phyloP scores from a whole-genome alignment of 30 jellyfish, hydroid and myxozoan genomes.

The Catostylus mosaicus region DNA sequence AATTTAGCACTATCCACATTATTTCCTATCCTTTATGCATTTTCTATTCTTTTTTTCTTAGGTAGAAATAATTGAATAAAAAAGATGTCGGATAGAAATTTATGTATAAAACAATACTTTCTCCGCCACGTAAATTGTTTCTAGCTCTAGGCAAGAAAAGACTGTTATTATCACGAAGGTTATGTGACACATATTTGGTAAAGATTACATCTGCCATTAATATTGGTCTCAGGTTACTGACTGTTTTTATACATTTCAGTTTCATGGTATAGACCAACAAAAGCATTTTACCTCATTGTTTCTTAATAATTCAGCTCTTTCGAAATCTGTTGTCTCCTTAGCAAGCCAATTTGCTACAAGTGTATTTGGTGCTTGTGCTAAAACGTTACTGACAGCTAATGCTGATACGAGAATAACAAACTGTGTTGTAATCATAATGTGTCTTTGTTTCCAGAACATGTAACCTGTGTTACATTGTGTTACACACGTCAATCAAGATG shows the following conservation, averaged over 20 bases:
- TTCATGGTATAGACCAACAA: neutral
- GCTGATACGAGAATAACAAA: constrained; percentile 7
- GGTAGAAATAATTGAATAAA: too few species aligned
- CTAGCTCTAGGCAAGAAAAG: too few species aligned
- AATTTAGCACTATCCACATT: too few species aligned
- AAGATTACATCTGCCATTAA: too few species aligned
- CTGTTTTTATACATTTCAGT: neutral
- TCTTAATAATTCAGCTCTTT: constrained; percentile 19
- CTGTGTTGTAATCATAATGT: neutral
- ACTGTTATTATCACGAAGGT: too few species aligned
- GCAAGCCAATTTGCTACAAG: constrained; percentile 48
- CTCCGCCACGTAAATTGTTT: too few species aligned
- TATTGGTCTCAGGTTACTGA: too few species aligned
- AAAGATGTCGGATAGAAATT: too few species aligned
- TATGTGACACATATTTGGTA: too few species aligned
- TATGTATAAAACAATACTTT: too few species aligned
- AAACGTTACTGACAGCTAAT: neutral
- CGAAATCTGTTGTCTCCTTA: constrained; percentile 25
- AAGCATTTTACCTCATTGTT: constrained; percentile 21
- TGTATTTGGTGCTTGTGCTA: constrained; percentile 17
- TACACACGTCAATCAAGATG: neutral
- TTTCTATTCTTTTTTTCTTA: too few species aligned
- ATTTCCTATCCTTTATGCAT: too few species aligned
- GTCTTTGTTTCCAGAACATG: neutral
- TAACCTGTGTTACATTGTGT: neutral